phyloP scores from a whole-genome alignment of 2,113 vertebrate species.

The Saimiri boliviensis region DNA sequence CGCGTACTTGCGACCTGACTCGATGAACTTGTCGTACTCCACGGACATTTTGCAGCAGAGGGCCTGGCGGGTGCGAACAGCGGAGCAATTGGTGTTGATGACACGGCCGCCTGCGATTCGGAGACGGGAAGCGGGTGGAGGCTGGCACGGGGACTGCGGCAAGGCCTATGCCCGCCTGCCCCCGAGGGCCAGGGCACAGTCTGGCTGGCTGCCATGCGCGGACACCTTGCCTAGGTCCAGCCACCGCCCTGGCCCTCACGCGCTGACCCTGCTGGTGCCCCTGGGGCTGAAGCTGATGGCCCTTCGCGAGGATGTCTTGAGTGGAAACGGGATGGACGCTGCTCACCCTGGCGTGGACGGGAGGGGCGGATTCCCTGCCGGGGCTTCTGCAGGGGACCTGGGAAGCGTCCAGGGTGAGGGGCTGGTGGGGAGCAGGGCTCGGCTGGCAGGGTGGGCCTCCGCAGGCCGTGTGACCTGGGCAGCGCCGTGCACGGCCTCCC shows the following conservation, averaged over 20 bases:
- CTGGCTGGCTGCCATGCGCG: accelerated
- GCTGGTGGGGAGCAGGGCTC: neutral
- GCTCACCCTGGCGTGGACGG: no score
- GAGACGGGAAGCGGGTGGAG: accelerated
- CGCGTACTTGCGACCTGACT: slow-evolving; percentile 95
- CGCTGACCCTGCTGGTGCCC: neutral
- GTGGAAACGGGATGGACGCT: neutral
- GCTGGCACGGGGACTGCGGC: no score
- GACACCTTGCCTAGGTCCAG: neutral
- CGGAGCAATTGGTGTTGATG: slow-evolving; percentile 98
- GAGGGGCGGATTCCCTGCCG: neutral
- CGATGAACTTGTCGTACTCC: slow-evolving; percentile 98
- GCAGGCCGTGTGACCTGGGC: neutral
- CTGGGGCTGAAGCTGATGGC: accelerated
- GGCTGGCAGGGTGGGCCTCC: neutral
- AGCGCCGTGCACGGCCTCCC: neutral
- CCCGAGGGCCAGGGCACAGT: neutral
- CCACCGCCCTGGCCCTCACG: neutral
- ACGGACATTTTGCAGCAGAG: slow-evolving; percentile 99
- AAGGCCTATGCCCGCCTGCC: neutral
- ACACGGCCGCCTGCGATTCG: slow-evolving; percentile 86
- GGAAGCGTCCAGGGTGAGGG: neutral
- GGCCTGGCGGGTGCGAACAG: slow-evolving; percentile 95
- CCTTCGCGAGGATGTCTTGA: accelerated
- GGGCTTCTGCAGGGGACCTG: neutral